Evolutionary conservation across 2,797 vertebrate genomes (phyloP).

Genomic region (Lagothrix lagotricha): DNA sequence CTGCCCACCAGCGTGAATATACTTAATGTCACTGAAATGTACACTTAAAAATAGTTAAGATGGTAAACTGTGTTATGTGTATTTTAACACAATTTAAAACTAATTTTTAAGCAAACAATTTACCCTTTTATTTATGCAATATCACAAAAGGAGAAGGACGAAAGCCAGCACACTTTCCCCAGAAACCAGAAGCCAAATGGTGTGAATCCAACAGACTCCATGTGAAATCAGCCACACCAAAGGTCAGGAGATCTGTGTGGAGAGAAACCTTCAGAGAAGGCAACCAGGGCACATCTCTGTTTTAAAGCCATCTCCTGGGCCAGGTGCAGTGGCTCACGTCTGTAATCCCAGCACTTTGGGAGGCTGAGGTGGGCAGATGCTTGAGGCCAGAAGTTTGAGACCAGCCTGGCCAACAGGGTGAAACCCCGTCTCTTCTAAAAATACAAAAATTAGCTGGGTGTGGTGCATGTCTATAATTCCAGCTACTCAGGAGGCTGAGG

Average conservation of each 20-base stretch:
- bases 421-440: not conserved
- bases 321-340: not conserved
- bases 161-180: not conserved
- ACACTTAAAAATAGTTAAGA: not conserved
- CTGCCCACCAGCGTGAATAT: rapidly evolving
- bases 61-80: not conserved
- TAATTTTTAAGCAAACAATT: not conserved
- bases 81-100: not conserved
- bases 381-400: not conserved
- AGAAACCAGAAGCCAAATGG: not conserved
- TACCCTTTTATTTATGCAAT: not conserved
- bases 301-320: not conserved
- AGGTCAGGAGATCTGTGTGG: not conserved
- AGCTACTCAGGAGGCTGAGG: not conserved
- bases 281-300: not conserved
- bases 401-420: not conserved
- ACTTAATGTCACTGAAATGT: not conserved
- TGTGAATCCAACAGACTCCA: not conserved
- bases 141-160: not conserved
- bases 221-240: rapidly evolving
- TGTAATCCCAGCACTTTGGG: not conserved
- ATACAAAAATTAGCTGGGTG: not conserved
- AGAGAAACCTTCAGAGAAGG: not conserved
- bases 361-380: not conserved
- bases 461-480: not conserved